Conservation (phyloP, 2,888 invertebrate genomes). For the Capitulum mitella region DNA sequence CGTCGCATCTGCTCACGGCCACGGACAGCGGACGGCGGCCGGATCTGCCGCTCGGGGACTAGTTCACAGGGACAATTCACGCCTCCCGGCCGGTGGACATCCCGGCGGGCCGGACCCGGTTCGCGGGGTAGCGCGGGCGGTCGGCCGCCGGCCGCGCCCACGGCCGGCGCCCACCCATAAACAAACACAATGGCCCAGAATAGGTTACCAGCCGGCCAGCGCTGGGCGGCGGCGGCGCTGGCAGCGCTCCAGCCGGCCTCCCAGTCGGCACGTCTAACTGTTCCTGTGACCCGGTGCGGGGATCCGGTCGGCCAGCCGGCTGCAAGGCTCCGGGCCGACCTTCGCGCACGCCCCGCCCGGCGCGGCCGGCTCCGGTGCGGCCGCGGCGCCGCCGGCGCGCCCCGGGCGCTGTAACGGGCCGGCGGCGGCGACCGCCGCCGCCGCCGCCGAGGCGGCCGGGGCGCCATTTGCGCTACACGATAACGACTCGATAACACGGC, state of each 20-base stretch:
- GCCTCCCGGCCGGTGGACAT: no score
- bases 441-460: background rate
- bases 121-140: no score
- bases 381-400: background rate
- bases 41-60: no score
- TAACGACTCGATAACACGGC: background rate
- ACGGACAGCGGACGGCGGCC: no score
- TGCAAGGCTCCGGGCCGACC: background rate
- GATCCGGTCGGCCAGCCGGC: constrained; percentile 6
- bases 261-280: constrained; percentile 8
- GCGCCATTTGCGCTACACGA: no score
- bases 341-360: background rate
- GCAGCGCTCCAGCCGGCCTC: background rate
- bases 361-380: background rate
- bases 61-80: no score
- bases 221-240: background rate
- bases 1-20: no score
- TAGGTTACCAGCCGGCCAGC: background rate
- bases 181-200: constrained; percentile 13
- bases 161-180: background rate
- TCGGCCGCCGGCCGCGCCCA: background rate
- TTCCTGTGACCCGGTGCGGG: constrained; percentile 12
- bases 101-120: no score
- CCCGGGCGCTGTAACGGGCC: background rate
- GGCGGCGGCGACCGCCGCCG: background rate